Evolutionary conservation across 2,888 invertebrate species (phyloP).

Genomic region (Eristalinus aeneus): DNA sequence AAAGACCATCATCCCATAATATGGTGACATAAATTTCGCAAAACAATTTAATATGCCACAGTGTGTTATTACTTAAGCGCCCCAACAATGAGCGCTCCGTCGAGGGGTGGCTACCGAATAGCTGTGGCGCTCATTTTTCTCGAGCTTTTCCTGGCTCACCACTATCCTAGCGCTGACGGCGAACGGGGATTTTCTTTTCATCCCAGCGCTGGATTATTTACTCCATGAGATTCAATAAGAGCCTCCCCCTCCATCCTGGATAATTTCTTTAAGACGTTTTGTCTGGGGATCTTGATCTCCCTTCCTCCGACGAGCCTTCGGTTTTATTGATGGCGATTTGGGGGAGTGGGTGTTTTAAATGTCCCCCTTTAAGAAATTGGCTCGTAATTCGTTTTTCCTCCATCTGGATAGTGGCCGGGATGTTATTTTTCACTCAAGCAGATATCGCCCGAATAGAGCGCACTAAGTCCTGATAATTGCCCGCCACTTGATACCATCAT

Average conservation of each 20-base stretch:
- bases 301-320: not conserved
- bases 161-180: slow-evolving; percentile 32
- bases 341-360: slow-evolving; percentile 55
- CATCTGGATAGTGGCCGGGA: slow-evolving; percentile 1
- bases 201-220: slow-evolving; percentile 79
- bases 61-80: slow-evolving; percentile 72
- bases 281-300: slow-evolving; percentile 44
- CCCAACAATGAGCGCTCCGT: slow-evolving; percentile 51
- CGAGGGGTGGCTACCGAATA: slow-evolving; percentile 8
- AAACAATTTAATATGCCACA: slow-evolving; percentile 77
- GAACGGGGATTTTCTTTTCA: slow-evolving; percentile 74
- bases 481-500: slow-evolving; percentile 7
- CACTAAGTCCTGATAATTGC: slow-evolving; percentile 51
- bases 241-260: slow-evolving; percentile 8
- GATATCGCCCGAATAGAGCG: slow-evolving; percentile 36
- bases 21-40: slow-evolving; percentile 76
- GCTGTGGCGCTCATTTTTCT: slow-evolving; percentile 44
- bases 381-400: slow-evolving; percentile 22
- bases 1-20: slow-evolving; percentile 72
- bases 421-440: slow-evolving; percentile 49
- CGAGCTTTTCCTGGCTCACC: slow-evolving; percentile 51
- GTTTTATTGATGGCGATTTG: slow-evolving; percentile 69
- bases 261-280: slow-evolving; percentile 62
- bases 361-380: slow-evolving; percentile 51
- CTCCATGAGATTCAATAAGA: slow-evolving; percentile 78